Base-by-base conservation (phyloP, 2,113 vertebrate species). In the Triplophysa siluroides region DNA sequence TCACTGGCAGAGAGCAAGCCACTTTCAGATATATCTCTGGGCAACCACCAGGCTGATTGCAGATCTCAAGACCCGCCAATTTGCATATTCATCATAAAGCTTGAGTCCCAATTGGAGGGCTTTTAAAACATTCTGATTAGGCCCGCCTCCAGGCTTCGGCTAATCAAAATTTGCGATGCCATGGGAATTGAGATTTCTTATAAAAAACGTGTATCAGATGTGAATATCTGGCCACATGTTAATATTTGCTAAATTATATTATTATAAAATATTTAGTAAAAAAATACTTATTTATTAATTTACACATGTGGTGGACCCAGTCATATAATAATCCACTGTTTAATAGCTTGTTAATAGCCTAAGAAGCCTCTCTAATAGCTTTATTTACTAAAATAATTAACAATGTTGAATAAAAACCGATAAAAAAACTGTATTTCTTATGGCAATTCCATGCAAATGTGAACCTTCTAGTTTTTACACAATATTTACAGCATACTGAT, bases 61-160 rank as follows among this genome's bases (percentile, higher is more conserved):
- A 38, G 70, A 85, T 41, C 60, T 76, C 69, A 77, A 77, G 77
- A 72, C 47, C 50, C 52, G 45, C 26, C 58, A 74, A 78, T 85
- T 38, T 86, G 64, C 72, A 83, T 87, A 83, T 87, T 87, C 81
- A 88, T 87, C 81, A 88, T 80, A 79, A 72, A 80, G 78, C 60
- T 70, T 58, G 65, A 81, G 24, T 67, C 56, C 69, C 64, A 24
- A 23, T 63, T 63, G 47, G 61, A 52, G 69, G 50, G 1, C 80
- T 76, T 87, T 78, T 80, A 78, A 81, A 87, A 89, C 73, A 83
- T 82, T 72, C 84, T 78, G 70, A 88, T 86, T 83, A 70, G 63
- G 72, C 77, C 45, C 79, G 79, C 79, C 79, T 23, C 61, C 54
- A 83, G 63, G 76, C 76, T 71, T 83, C 74, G 60, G 79, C 70